phyloP scores from a whole-genome alignment of 2,888 invertebrate genomes.

The Antitype chi region DNA sequence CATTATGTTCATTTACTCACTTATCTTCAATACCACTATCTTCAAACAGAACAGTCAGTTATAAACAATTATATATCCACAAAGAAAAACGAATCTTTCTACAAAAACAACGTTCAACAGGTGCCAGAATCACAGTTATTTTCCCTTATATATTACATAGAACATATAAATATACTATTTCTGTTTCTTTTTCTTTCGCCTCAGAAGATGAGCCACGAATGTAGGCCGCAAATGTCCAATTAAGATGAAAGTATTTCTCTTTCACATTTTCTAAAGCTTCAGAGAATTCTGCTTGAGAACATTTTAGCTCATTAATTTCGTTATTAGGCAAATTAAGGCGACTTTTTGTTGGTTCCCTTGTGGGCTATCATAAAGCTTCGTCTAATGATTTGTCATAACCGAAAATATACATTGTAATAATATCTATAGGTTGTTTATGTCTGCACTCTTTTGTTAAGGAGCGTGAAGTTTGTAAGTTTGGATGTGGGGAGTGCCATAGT shows the following conservation, averaged over 20 bases:
- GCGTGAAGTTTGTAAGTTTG: neutral
- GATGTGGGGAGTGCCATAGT: neutral
- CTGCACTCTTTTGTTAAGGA: neutral
- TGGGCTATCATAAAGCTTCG: neutral
- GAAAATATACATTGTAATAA: slow-evolving; percentile 15
- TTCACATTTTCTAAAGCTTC: slow-evolving; percentile 22
- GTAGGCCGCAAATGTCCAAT: slow-evolving; percentile 53
- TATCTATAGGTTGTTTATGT: neutral
- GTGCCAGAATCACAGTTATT: neutral
- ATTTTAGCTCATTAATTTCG: slow-evolving; percentile 58
- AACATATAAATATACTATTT: neutral
- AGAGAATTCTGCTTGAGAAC: slow-evolving; percentile 31
- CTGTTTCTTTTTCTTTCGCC: neutral
- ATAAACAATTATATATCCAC: neutral
- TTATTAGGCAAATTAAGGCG: slow-evolving; percentile 20
- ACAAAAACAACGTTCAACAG: slow-evolving; percentile 2
- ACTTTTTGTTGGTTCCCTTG: slow-evolving; percentile 7
- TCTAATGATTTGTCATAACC: neutral
- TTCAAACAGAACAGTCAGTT: neutral
- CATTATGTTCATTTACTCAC: no score
- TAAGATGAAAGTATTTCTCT: slow-evolving; percentile 49
- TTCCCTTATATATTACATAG: neutral
- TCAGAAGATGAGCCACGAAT: slow-evolving; percentile 34
- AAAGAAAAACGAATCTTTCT: slow-evolving; percentile 8
- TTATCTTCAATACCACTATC: neutral